Evolutionary conservation across 1,140 invertebrate species (phyloP).

Genomic region (Proctacanthus coquilletti): DNA sequence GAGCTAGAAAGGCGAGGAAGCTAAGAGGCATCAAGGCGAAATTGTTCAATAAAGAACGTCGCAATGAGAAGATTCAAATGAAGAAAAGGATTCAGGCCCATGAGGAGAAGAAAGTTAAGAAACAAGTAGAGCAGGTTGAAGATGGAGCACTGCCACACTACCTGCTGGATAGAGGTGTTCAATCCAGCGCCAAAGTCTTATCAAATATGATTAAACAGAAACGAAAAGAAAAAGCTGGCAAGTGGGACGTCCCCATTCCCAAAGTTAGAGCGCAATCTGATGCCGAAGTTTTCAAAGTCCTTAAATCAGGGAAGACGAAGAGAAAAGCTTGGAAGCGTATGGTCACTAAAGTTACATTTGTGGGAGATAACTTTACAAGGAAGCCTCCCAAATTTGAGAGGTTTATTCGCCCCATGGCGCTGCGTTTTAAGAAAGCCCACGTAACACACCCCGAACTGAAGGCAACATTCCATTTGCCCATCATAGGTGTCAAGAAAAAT

Average conservation of each 20-base stretch:
- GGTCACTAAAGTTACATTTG: conserved; percentile 97
- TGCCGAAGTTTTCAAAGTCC: conserved; percentile 91
- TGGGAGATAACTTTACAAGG: conserved; percentile 94
- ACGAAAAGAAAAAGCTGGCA: conserved; percentile 97
- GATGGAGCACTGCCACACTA: conserved; percentile 93
- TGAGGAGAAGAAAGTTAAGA: conserved; percentile 79
- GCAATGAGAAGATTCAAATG: conserved; percentile 98
- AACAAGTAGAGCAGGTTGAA: conserved; percentile 63
- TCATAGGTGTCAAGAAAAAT: conserved; percentile 99
- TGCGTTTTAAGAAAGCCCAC: conserved; percentile 92
- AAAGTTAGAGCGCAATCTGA: conserved; percentile 97
- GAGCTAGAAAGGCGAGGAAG: conserved; percentile 77
- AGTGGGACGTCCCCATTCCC: conserved; percentile 99
- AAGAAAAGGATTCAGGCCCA: conserved; percentile 93
- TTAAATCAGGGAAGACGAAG: conserved; percentile 88
- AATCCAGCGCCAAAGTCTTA: conserved; percentile 83
- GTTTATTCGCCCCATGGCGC: conserved; percentile 96
- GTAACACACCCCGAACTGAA: conserved; percentile 99
- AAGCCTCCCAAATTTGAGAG: conserved; percentile 99
- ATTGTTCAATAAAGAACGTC: conserved; percentile 89
- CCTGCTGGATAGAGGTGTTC: conserved; percentile 90
- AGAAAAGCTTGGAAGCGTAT: conserved; percentile 98
- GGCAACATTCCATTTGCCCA: conserved; percentile 95
- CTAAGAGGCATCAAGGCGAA: conserved; percentile 95
- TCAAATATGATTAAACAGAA: conserved; percentile 99